Base-by-base conservation (phyloP, 2,888 invertebrate genomes). In the Acronicta alni region DNA sequence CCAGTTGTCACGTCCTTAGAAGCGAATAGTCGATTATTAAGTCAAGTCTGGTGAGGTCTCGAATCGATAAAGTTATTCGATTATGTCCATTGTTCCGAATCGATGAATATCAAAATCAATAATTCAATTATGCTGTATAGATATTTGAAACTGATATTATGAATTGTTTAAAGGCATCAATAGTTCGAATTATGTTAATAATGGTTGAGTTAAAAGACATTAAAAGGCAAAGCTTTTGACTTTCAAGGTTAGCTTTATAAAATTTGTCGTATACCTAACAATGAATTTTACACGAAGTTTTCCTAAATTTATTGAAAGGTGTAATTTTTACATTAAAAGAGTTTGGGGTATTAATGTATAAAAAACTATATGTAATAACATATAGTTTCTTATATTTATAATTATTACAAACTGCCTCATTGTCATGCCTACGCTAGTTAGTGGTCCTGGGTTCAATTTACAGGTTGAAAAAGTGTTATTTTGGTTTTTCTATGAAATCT, bases 101-200 rank as follows among this genome's bases (percentile, higher is more conserved):
- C 71, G 75, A 75, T 77, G 67, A 71, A 75, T 75, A 75, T 75
- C 75, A 74, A 64, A 74, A 74, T 77, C 75, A 65, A 75, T 75
- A 71, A 75, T 75, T 75, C 77, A 71, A 75, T 77, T 77, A 71
- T 63, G 65, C 38, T 53, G 49, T 64, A 61, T 63, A 67, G 63
- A 73, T 73, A 77, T 73, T 73, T 54, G 56, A 57, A 67, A 77
- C 61, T 67, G 71, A 70, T 67, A 77, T 67, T 77, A 56, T 44
- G 55, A 63, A 77, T 74, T 67, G 65, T 70, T 62, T 62, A 48
- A 63, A 71, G 57, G 53, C 49, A 45, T 66, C 44, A 23, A 55
- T 67, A 52, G 47, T 48, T 52, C 44, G 54, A 67, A 60, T 37
- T 59, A 39, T 47, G 39, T 20, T 63, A 23, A 39, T 51, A 32